phyloP scores from a whole-genome alignment of 2,888 invertebrate genomes.

The Philaethria dido region DNA sequence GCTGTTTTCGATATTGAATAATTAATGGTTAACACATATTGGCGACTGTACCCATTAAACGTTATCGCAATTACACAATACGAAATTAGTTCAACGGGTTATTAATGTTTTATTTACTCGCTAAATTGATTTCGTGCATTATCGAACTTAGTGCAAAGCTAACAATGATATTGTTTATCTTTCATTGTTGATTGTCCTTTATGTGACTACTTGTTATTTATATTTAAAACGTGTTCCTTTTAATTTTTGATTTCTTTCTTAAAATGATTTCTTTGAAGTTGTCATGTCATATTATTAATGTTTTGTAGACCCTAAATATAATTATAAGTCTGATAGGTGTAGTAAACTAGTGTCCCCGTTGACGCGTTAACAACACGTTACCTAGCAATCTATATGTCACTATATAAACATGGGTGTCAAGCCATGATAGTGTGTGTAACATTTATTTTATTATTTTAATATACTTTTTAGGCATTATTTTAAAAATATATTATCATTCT shows the following conservation, averaged over 20 bases:
- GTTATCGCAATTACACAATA: slow-evolving; percentile 24
- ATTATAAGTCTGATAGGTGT: too few species aligned
- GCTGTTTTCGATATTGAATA: neutral
- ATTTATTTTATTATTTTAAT: too few species aligned
- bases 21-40: neutral
- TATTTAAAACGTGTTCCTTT: neutral
- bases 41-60: slow-evolving; percentile 5
- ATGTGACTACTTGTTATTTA: neutral
- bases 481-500: too few species aligned
- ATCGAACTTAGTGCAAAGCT: slow-evolving; percentile 26
- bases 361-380: too few species aligned
- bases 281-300: too few species aligned
- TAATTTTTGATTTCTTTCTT: neutral
- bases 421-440: too few species aligned
- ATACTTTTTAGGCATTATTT: too few species aligned
- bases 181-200: slow-evolving; percentile 12
- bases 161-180: slow-evolving; percentile 20
- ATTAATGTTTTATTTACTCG: slow-evolving; percentile 28
- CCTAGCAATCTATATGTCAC: too few species aligned
- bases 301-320: too few species aligned
- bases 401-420: too few species aligned
- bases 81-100: slow-evolving; percentile 27
- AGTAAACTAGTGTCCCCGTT: too few species aligned
- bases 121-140: slow-evolving; percentile 23
- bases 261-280: neutral